Conservation (phyloP, 1,140 invertebrate genomes). For the Popillia japonica region DNA sequence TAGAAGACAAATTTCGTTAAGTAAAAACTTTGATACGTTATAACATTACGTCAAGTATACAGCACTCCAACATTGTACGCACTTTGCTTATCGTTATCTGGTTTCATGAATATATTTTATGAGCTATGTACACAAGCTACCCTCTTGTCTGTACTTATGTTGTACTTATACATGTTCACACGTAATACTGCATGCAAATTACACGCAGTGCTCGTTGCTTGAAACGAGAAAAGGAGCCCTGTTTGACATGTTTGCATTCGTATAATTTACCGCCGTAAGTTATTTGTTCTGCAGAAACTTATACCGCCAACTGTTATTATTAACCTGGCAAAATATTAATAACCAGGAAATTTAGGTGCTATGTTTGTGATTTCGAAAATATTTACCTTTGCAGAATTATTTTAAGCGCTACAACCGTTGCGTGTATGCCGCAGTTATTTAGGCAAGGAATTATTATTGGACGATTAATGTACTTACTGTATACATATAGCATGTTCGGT, state of each 20-base stretch:
- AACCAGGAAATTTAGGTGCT: background rate
- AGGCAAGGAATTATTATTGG: background rate
- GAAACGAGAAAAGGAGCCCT: background rate
- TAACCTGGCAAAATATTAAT: background rate
- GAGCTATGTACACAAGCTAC: no score
- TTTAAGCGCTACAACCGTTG: background rate
- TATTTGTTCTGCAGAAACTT: background rate
- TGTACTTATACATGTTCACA: no score
- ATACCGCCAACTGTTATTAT: background rate
- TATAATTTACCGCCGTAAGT: background rate
- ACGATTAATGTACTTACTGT: background rate
- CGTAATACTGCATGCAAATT: background rate
- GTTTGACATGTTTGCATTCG: background rate
- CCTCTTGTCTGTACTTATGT: no score
- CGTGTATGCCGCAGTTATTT: background rate
- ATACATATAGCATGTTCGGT: background rate
- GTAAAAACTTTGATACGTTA: no score
- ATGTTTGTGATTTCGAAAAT: background rate
- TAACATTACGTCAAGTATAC: no score
- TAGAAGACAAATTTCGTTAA: no score
- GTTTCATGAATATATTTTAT: no score
- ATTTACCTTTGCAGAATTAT: background rate
- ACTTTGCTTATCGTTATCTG: no score
- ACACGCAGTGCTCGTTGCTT: background rate
- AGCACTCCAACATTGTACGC: no score